phyloP scores from a whole-genome alignment of 2,888 invertebrate species.

The Deroplatys truncata region DNA sequence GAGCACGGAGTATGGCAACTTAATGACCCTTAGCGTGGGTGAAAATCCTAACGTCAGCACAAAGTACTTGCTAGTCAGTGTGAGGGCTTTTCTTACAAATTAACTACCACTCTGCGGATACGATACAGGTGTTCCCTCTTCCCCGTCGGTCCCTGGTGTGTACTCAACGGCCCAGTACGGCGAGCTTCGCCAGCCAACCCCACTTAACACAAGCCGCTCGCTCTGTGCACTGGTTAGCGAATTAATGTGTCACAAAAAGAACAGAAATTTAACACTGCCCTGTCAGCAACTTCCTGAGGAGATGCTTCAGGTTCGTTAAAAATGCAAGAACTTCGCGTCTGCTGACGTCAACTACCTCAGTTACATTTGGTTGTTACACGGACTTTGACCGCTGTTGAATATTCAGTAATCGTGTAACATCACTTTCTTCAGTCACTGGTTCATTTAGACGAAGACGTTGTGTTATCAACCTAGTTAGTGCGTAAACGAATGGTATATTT shows the following conservation, averaged over 20 bases:
- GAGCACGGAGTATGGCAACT: not conserved
- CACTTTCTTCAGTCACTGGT: no score
- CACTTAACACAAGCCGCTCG: not conserved
- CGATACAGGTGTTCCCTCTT: not conserved
- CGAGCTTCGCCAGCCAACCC: no score
- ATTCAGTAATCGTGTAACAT: no score
- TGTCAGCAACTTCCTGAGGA: not conserved
- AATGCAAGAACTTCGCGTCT: not conserved
- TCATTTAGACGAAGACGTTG: no score
- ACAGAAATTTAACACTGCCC: not conserved
- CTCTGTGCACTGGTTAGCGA: not conserved
- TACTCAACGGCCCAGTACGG: not conserved
- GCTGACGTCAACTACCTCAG: not conserved
- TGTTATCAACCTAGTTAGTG: no score
- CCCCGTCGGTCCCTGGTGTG: not conserved
- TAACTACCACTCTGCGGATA: not conserved
- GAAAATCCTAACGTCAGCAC: not conserved
- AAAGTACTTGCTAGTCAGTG: not conserved
- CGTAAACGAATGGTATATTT: no score
- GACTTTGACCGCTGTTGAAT: no score
- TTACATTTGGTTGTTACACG: not conserved
- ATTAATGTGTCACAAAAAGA: not conserved
- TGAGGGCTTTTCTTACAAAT: not conserved
- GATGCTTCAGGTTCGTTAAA: not conserved
- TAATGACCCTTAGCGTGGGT: not conserved